Evolutionary conservation across 2,888 invertebrate species (phyloP).

Genomic region (Oxytorus armatus): DNA sequence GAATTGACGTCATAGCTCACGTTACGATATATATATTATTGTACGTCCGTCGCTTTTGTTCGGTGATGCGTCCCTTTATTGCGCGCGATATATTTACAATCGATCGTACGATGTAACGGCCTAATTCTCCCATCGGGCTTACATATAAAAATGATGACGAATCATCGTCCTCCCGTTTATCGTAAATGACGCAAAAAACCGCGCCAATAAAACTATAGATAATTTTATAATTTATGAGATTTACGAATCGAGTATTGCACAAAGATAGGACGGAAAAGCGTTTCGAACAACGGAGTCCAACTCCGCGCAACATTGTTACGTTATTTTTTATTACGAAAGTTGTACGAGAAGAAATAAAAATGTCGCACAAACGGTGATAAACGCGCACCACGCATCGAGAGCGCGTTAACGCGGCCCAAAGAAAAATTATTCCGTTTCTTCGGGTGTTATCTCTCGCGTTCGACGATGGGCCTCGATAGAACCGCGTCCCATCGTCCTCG

Average conservation of each 20-base stretch:
- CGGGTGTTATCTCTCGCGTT: too few relatives aligned
- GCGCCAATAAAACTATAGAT: constrained; percentile 67
- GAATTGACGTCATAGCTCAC: constrained; percentile 33
- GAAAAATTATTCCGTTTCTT: too few relatives aligned
- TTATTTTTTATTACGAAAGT: constrained; percentile 67
- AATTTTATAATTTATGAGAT: constrained; percentile 69
- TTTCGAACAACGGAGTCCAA: constrained; percentile 63
- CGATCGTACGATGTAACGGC: background rate
- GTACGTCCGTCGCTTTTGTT: constrained; percentile 52
- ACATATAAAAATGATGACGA: constrained; percentile 51
- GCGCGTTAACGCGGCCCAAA: too few relatives aligned
- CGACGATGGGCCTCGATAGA: too few relatives aligned
- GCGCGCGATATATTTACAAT: constrained; percentile 25
- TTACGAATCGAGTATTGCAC: constrained; percentile 72
- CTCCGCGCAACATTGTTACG: constrained; percentile 66
- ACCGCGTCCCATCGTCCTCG: too few relatives aligned
- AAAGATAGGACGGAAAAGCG: constrained; percentile 59
- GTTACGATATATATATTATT: constrained; percentile 32
- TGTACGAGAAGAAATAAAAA: constrained; percentile 52
- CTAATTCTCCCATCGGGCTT: constrained; percentile 24
- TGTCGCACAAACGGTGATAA: too few relatives aligned
- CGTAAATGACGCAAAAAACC: constrained; percentile 61
- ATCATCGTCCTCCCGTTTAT: constrained; percentile 36
- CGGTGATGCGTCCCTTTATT: constrained; percentile 6
- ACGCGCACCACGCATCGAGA: too few relatives aligned